Base-by-base conservation (phyloP, 2,797 vertebrate genomes). In the Chanos chanos region DNA sequence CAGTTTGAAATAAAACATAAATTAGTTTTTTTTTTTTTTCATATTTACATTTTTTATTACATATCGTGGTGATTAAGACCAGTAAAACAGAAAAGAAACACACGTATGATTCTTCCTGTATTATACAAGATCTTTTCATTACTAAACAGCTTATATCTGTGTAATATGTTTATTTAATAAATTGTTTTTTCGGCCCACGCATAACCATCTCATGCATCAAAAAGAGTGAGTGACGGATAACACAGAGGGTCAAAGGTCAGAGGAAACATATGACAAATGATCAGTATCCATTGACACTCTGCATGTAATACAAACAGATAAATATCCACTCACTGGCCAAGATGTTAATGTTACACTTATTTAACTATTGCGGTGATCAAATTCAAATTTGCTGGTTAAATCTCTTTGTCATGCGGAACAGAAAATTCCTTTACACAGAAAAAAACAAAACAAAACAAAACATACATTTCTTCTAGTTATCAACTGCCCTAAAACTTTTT, bases 161-260 rank as follows among this genome's bases (percentile, higher is more conserved):
- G 5, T 31, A 7, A 12, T 28, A 15, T 31, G 28, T 31, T 44
- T 24, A 30, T 54, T 54, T 47, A 53, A 10, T 39, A 15, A 49
- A 43, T 52, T 3, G 16, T 40, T 13, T 31, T 37, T 13, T n/a
- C 25, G 4, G 4, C 59, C 61, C 47, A 68, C 54, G 40, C 45
- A 55, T n/a, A n/a, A n/a, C 24, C 22, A 43, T 16, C n/a, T 66
- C 73, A 68, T 69, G 69, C 62, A 51, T 58, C 61, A 24, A 33
- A 39, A 30, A 13, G 22, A 49, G 4, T 62, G 6, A 12, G n/a
- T n/a, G n/a, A n/a, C n/a, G n/a, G n/a, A n/a, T n/a, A n/a, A n/a
- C n/a, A n/a, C n/a, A n/a, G n/a, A n/a, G n/a, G n/a, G n/a, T n/a
- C n/a, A n/a, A n/a, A n/a, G n/a, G n/a, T n/a, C n/a, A n/a, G n/a